Conservation (phyloP, 1,140 invertebrate genomes). For the Choristoneura fumiferana region DNA sequence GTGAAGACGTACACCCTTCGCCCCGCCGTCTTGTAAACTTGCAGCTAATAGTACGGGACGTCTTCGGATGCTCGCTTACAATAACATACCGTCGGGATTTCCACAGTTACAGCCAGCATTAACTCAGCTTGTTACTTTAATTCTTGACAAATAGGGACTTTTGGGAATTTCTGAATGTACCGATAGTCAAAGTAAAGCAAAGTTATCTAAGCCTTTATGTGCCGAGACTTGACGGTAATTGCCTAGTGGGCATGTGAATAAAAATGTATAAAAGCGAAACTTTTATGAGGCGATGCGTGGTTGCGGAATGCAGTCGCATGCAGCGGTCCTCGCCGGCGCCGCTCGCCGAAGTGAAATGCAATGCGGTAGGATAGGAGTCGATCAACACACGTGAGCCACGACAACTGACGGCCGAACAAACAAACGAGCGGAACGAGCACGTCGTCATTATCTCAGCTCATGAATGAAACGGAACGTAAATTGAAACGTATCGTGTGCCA, state of each 20-base stretch:
- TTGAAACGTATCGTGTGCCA: constrained; percentile 77
- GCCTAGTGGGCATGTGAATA: not conserved
- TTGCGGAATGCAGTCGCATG: not conserved
- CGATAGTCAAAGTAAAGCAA: too few relatives aligned
- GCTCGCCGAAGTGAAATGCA: constrained; percentile 23
- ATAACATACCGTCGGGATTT: constrained; percentile 7
- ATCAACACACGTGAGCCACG: constrained; percentile 30
- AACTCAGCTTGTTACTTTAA: not conserved
- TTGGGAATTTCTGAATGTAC: too few relatives aligned
- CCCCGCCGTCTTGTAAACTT: constrained; percentile 70
- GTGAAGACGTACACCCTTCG: constrained; percentile 70
- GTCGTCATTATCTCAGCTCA: constrained; percentile 70
- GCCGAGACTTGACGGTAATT: too few relatives aligned
- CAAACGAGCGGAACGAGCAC: constrained; percentile 64
- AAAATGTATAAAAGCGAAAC: not conserved
- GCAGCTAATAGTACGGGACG: constrained; percentile 59
- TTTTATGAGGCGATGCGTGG: not conserved
- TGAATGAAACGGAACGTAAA: constrained; percentile 77
- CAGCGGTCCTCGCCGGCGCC: constrained; percentile 2
- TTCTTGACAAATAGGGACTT: too few relatives aligned
- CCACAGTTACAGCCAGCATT: not conserved
- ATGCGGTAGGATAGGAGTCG: constrained; percentile 41
- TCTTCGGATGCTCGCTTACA: constrained; percentile 1
- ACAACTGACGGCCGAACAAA: constrained; percentile 47
- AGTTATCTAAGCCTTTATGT: too few relatives aligned